phyloP scores from a whole-genome alignment of 2,113 vertebrate species.

The Calidris pugnax region DNA sequence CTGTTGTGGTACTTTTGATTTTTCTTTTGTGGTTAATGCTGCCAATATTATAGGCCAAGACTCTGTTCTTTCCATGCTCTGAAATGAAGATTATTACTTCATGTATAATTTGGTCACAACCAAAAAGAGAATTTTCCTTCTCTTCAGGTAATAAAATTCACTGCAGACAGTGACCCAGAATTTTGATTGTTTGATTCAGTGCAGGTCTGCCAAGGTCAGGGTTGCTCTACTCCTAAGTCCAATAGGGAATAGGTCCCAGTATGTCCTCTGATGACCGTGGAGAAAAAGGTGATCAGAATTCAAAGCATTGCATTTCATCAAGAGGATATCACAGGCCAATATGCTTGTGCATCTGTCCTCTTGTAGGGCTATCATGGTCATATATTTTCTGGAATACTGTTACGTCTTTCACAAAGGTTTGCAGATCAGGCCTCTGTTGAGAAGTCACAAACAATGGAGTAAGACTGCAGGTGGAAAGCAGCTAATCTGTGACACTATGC shows the following conservation, averaged over 20 bases:
- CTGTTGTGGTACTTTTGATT: background rate
- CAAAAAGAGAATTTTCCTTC: background rate
- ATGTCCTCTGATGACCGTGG: background rate
- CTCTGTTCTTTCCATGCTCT: background rate
- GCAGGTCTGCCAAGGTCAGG: background rate
- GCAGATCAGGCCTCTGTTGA: background rate
- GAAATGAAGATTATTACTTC: background rate
- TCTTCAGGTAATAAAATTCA: background rate
- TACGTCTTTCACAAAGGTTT: background rate
- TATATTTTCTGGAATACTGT: background rate
- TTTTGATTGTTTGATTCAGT: background rate
- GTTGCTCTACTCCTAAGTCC: background rate
- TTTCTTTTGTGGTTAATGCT: background rate
- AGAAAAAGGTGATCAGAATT: background rate
- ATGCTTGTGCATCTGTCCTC: background rate
- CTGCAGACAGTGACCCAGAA: background rate
- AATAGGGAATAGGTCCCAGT: fast-evolving
- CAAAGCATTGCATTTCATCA: background rate
- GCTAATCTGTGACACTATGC: background rate
- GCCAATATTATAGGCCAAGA: background rate
- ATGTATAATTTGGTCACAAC: background rate
- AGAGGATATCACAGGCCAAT: background rate
- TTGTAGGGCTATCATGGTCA: background rate
- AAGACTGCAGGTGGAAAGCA: background rate
- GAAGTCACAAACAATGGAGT: background rate